Evolutionary conservation across 2,888 invertebrate species (phyloP).

Genomic region (Bembecia ichneumoniformis): DNA sequence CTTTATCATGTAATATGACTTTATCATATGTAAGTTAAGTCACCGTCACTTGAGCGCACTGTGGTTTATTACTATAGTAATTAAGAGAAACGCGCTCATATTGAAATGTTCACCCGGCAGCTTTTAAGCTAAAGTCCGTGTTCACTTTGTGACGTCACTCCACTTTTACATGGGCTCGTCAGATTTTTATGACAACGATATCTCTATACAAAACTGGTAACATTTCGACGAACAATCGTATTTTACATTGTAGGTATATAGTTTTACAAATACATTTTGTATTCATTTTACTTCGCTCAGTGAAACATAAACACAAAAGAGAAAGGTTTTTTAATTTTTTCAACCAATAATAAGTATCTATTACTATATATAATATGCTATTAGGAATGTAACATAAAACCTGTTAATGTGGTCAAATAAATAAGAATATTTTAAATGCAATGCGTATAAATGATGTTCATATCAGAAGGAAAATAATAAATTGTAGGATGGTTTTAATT

Average conservation of each 20-base stretch:
- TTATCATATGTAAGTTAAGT: no score
- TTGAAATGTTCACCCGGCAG: conserved; percentile 5
- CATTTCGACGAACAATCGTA: not conserved
- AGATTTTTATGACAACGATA: no score
- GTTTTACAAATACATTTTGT: no score
- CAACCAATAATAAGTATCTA: no score
- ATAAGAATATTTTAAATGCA: not conserved
- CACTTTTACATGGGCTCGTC: no score
- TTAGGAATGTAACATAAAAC: not conserved
- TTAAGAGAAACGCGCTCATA: conserved; percentile 9
- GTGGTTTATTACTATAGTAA: not conserved
- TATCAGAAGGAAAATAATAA: not conserved
- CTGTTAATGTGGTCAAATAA: not conserved
- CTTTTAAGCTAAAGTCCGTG: conserved; percentile 2
- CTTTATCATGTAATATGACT: no score
- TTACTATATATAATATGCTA: no score
- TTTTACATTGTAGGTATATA: no score
- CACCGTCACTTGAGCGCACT: not conserved
- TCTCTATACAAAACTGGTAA: not conserved
- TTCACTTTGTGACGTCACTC: not conserved
- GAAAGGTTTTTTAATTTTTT: no score
- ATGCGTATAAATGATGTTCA: not conserved
- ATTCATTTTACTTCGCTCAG: no score
- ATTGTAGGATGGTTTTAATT: not conserved
- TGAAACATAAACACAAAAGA: no score